Evolutionary conservation across 2,113 vertebrate species (phyloP), one percentile per base, ranked within the genome.

Genomic region (Calypte anna): DNA sequence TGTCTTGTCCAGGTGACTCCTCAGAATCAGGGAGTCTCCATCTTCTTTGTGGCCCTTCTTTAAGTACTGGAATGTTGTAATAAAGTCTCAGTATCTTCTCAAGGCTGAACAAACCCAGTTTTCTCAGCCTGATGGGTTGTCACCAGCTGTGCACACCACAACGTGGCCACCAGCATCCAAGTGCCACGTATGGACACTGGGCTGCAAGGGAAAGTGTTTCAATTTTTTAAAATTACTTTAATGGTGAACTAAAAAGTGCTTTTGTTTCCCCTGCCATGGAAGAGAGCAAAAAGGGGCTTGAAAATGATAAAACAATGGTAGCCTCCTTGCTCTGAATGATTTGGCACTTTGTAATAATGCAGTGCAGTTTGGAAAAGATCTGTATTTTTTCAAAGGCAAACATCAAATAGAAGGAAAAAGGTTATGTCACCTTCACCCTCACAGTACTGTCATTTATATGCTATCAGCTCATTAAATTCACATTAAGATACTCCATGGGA

Each of bases 401-500:
- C 98, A 98, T 98, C 98, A 98, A 98, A 98, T 96, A 97, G 97
- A 97, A 98, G 96, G 98, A 97, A 98, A 98, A 98, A 98, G 98
- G 98, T 98, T 98, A 98, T 99, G 98, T 99, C 99, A 99, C 98
- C 98, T 99, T 99, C 98, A 99, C 98, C 98, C 98, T 98, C 96
- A 86, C 97, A 97, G 98, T 97, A 97, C 98, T 98, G 98, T 98
- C 99, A 99, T 99, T 98, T 98, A 98, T 99, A 98, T 98, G 98
- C 98, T 98, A 98, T 98, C 98, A 98, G 98, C 98, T 99, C 99
- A 99, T 99, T 99, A 99, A 99, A 99, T 99, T 99, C 99, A 98
- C 99, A 99, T 99, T 99, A 99, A 98, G 98, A 97, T 98, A 98
- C 98, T 98, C 98, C 97, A 96, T 98, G 98, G 98, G 98, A 98